A percentile compares a stretch with the other conserved stretches of the same genome.
Evolutionary conservation across 2,113 vertebrate genomes (phyloP).

Genomic region (Canis aureus): DNA sequence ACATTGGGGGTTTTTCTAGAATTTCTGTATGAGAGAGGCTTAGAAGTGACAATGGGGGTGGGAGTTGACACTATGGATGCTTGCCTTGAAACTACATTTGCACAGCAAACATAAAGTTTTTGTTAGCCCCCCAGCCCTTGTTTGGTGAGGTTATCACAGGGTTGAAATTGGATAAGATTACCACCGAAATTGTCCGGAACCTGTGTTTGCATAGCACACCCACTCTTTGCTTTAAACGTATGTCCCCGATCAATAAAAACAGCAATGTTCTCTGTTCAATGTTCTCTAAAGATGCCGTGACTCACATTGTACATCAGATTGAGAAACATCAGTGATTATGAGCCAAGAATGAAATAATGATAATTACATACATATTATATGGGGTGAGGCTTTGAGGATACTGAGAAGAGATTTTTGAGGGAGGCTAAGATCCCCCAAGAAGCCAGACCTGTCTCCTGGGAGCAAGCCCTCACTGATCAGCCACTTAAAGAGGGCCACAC

Average conservation of each 20-base stretch:
- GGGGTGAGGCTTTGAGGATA: neutral
- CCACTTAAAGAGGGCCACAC: neutral
- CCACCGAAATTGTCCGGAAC: neutral
- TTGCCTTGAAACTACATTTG: neutral
- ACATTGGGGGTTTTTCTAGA: neutral
- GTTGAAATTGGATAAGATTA: neutral
- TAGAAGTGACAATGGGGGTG: neutral
- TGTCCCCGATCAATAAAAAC: neutral
- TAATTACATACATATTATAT: neutral
- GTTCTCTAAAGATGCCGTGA: neutral
- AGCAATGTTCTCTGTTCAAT: neutral
- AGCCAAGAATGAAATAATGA: neutral
- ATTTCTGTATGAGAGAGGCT: neutral
- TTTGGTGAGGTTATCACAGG: neutral
- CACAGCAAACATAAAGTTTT: neutral
- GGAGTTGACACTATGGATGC: rapidly evolving
- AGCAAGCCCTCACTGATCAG: neutral
- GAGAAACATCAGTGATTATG: neutral
- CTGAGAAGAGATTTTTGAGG: neutral
- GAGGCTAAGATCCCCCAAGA: neutral
- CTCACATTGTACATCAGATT: neutral
- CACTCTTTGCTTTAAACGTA: neutral
- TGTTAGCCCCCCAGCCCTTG: neutral
- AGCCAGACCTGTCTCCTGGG: neutral
- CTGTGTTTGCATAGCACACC: neutral